Evolutionary conservation across 2,113 vertebrate genomes (phyloP), one percentile per base, ranked within the genome.

Genomic region (Neotragus moschatus): DNA sequence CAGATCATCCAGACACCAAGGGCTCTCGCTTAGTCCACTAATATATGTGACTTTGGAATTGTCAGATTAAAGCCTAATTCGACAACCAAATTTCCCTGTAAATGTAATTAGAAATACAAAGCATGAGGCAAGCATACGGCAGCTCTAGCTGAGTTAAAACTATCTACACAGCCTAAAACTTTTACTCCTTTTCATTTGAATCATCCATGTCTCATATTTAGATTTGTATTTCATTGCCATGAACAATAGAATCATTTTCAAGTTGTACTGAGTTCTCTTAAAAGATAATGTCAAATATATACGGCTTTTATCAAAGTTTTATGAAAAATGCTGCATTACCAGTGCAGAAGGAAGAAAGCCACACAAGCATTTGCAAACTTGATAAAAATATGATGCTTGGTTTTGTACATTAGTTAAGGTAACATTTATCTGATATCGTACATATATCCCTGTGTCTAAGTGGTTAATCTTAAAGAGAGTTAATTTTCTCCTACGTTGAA

Each of bases 81-180:
- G 33, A 95, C 58, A 84, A 97, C 49, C 80, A 93, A 98, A 95
- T 90, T 98, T 97, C 77, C 85, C 86, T 95, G 85, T 96, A 96
- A 96, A 90, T 96, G 88, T 98, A 96, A 98, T 97, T 97, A 97
- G 82, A 96, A 97, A 91, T 96, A 97, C 90, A 97, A 84, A 63
- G 61, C 95, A 91, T 33, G 87, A 97, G 87, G 89, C 88, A 97
- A 96, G 75, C 96, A 96, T 98, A 98, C 70, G 91, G 95, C 95
- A 97, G 79, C 63, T 93, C 79, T 95, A 80, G 47, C 95, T 95
- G 82, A 97, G 80, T 97, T 95, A 95, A 96, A 96, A 94, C 96
- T 90, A 97, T 97, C 96, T 97, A 66, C 58, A 91, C 21, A 58
- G 88, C 91, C 66, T 84, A 84, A 98, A 96, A 96, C 93, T 97